Evolutionary conservation across 2,113 vertebrate genomes (phyloP), one percentile per base, ranked within the genome.

Genomic region (Triplophysa rosa): DNA sequence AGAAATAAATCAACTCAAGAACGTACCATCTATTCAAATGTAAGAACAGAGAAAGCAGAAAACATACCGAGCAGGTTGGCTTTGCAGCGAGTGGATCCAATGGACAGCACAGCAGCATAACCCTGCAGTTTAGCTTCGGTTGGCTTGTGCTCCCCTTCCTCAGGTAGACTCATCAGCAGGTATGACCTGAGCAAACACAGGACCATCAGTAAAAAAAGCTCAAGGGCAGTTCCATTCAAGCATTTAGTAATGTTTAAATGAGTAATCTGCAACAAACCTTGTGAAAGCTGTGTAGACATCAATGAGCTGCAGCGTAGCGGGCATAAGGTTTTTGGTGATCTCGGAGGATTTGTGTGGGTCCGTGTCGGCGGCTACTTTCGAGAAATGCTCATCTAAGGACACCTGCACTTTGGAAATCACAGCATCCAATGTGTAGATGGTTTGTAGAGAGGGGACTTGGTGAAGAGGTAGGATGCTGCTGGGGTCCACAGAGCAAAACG

Each of bases 351-450:
- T 97, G 21, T 95, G 93, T 0, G 94, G 88, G 59, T 98, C 97
- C 0, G 95, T 93, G 85, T 99, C 98, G 4, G 96, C 93, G 14
- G 96, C 95, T 84, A 97, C 90, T 86, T 97, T 99, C 65, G 96
- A 96, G 88, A 99, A 95, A 89, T 98, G 95, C 71, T 99, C 97
- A 84, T 98, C 97, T 45, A 99, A 87, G 72, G 98, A 98, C 86
- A 99, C 97, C 83, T 99, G 98, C 37, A 98, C 96, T 90, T 99
- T 99, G 16, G 97, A 98, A 83, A 99, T 95, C 42, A 97, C 96
- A 0, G 98, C 97, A 80, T 98, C 97, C 19, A 99, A 91, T 7
- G 96, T 97, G 67, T 98, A 99, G 87, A 99, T 95, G 71, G 96
- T 94, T 85, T 99, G 97, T 70, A 99, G 92, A 84, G 95, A 97